These are phyloP conservation scores for Pao palembangensis DNA, from an alignment of 2,113 vertebrate species.

Conservation along the genomic window DNA sequence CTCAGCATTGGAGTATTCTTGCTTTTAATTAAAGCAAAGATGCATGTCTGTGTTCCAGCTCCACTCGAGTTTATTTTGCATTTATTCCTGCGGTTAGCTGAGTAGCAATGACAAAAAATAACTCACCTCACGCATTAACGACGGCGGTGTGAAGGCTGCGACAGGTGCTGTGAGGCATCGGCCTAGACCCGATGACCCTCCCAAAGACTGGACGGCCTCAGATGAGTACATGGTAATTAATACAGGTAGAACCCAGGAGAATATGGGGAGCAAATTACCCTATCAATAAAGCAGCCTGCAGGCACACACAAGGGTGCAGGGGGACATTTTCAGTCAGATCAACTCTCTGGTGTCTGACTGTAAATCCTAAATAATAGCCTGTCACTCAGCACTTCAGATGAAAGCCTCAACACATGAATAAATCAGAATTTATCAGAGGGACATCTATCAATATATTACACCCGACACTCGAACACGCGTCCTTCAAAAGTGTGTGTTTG, in stretches of 20 bases:
- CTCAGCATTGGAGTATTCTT: too few species aligned
- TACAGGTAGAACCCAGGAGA: constrained; percentile 60
- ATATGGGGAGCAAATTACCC: constrained; percentile 65
- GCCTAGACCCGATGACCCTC: constrained; percentile 43
- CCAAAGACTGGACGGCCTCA: constrained; percentile 45
- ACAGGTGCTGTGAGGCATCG: constrained; percentile 49
- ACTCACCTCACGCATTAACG: constrained; percentile 20
- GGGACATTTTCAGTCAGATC: constrained; percentile 4
- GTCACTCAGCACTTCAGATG: constrained; percentile 9
- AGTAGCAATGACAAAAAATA: constrained; percentile 26
- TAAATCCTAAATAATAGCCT: constrained; percentile 2
- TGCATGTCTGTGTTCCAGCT: background rate
- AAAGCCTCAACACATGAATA: constrained; percentile 3
- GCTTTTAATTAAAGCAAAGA: background rate
- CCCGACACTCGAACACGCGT: too few species aligned
- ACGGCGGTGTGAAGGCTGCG: constrained; percentile 26
- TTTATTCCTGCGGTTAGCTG: constrained; percentile 7
- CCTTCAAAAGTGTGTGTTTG: too few species aligned
- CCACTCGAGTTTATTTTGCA: background rate
- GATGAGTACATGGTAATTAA: constrained; percentile 75
- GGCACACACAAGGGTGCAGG: constrained; percentile 33
- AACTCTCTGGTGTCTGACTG: constrained; percentile 19
- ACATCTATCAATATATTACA: too few species aligned
- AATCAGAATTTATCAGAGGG: background rate
- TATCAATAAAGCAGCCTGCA: constrained; percentile 59